Evolutionary conservation across 2,888 invertebrate genomes (phyloP), one percentile per base, ranked within the genome.

Genomic region (Globia sparganii): DNA sequence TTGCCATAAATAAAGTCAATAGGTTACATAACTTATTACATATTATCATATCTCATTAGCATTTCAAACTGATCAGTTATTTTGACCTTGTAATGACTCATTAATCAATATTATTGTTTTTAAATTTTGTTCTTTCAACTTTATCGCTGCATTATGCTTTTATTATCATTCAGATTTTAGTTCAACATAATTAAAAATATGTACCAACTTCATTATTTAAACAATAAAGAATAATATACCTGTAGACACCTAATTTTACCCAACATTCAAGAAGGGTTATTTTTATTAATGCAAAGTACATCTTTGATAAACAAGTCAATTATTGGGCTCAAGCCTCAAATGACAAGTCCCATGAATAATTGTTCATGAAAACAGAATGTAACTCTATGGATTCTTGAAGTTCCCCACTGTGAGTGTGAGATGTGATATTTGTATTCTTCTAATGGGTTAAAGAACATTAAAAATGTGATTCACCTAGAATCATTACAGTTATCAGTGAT

Each of bases 101-200:
- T 73, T 88, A 88, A 88, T 90, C 79, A 87, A 86, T 83, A 77
- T 84, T 83, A 77, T 86, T 90, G 78, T 86, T 87, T 80, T 80
- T 76, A 43, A 67, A 73, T 73, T 73, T 72, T 77, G 56, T 68
- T 34, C 28, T 46, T 62, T 53, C 40, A 73, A 70, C 34, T 49
- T 66, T 85, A 86, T 84, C 80, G 72, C 15, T 61, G 31, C 25
- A 40, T 67, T 46, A 18, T 34, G 31, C 21, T 62, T 46, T 68
- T 31, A 43, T 53, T 58, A 28, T 46, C 28, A 78, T 68, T 67
- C 25, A 62, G 13, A 74, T 74, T 31, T 62, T 9, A 46, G 61
- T 67, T 2, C 31, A 46, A 49, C 8, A 18, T 53, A 53, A n/a
- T 56, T 6, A 34, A 34, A 56, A n/a, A 34, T n/a, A n/a, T 49